These are phyloP conservation scores for Apodemus speciosus DNA, from an alignment of 2,113 vertebrate genomes.

Conservation along the genomic window DNA sequence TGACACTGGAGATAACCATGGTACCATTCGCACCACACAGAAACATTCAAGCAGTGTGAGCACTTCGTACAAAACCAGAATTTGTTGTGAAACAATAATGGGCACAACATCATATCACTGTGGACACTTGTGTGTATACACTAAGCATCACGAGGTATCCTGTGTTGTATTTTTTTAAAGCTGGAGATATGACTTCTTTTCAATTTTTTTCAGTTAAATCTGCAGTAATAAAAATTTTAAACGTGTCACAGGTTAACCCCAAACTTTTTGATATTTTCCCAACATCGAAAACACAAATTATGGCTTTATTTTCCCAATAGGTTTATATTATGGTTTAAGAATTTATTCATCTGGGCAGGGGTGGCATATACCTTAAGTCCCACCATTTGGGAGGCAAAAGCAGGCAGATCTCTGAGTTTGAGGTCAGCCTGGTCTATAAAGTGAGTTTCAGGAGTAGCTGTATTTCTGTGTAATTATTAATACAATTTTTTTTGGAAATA, in stretches of 20 bases:
- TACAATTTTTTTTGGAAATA: not conserved
- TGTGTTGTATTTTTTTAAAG: not conserved
- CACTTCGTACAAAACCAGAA: not conserved
- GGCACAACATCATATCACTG: not conserved
- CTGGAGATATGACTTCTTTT: not conserved
- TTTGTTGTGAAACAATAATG: not conserved
- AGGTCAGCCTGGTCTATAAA: not conserved
- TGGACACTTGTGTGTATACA: not conserved
- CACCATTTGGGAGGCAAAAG: not conserved
- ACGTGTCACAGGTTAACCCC: not conserved
- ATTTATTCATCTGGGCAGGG: not conserved
- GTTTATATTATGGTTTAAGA: not conserved
- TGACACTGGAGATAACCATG: too few species aligned
- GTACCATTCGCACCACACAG: not conserved
- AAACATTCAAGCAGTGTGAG: not conserved
- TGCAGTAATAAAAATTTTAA: not conserved
- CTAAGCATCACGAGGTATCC: not conserved
- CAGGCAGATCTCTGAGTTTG: not conserved
- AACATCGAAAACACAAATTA: not conserved
- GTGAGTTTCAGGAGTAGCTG: not conserved
- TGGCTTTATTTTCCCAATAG: not conserved
- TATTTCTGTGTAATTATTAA: conserved; percentile 9
- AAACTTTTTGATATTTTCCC: not conserved
- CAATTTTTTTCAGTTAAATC: not conserved
- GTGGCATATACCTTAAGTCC: not conserved